A percentile compares a stretch with the other conserved stretches of the same genome.
Evolutionary conservation across 2,113 vertebrate species (phyloP).

Genomic region (Motacilla alba): DNA sequence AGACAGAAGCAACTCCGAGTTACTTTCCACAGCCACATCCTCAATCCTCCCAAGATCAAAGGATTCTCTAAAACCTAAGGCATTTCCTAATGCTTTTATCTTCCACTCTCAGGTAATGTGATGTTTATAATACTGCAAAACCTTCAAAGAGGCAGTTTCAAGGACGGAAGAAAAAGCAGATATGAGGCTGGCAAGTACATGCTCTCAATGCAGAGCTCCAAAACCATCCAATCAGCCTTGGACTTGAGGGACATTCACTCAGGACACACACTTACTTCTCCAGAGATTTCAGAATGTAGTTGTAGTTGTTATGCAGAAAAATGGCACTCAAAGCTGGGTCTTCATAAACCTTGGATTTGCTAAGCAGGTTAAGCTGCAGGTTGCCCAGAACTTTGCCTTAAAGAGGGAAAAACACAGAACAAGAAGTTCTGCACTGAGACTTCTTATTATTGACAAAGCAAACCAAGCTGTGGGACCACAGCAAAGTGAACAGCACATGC

Average conservation of each 20-base stretch:
- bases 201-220: background rate
- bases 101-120: background rate
- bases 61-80: background rate
- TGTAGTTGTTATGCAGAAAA: conserved; percentile 98
- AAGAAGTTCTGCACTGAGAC: background rate
- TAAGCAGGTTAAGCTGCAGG: conserved; percentile 93
- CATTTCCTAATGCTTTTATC: conserved; percentile 6
- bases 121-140: background rate
- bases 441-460: background rate
- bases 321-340: conserved; percentile 91
- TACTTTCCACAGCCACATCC: background rate
- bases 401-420: background rate
- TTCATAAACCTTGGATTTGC: conserved; percentile 97
- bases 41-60: conserved; percentile 24
- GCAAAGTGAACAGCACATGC: background rate
- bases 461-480: background rate
- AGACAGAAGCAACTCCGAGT: background rate
- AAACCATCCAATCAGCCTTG: background rate
- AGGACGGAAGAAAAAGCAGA: background rate
- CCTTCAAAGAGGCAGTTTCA: conserved; percentile 1
- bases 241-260: background rate
- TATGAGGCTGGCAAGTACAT: background rate
- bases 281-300: conserved; percentile 97
- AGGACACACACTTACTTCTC: conserved; percentile 83
- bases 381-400: conserved; percentile 97